These are phyloP conservation scores for Scrobipalpa costella DNA, from an alignment of 2,888 invertebrate species.

Conservation along the genomic window DNA sequence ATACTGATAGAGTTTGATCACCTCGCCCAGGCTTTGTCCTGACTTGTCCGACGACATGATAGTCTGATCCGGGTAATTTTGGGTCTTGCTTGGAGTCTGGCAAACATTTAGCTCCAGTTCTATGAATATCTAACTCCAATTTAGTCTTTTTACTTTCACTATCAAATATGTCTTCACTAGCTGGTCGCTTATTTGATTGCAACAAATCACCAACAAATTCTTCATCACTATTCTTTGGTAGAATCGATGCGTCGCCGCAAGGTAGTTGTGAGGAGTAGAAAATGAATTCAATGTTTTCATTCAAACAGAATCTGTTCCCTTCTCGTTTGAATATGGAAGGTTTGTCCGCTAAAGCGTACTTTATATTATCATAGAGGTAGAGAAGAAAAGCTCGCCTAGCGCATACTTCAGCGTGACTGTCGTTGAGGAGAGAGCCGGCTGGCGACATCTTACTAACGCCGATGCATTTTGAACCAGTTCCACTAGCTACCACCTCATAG, in stretches of 20 bases:
- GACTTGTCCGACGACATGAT: conserved; percentile 86
- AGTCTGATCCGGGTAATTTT: conserved; percentile 77
- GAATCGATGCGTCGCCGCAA: conserved; percentile 96
- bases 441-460: conserved; percentile 85
- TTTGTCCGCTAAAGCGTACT: conserved; percentile 53
- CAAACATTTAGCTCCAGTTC: conserved; percentile 96
- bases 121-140: conserved; percentile 68
- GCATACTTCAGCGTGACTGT: conserved; percentile 95
- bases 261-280: conserved; percentile 94
- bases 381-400: conserved; percentile 90
- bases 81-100: conserved; percentile 79
- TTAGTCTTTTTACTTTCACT: conserved; percentile 45
- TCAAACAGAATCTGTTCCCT: conserved; percentile 71
- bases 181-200: conserved; percentile 35
- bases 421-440: conserved; percentile 88
- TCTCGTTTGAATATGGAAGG: conserved; percentile 56
- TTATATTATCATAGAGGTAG: conserved; percentile 86
- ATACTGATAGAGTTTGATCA: conserved; percentile 92
- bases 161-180: conserved; percentile 43
- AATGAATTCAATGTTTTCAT: conserved; percentile 84
- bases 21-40: conserved; percentile 96
- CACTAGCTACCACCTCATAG: conserved; percentile 87
- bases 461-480: conserved; percentile 96
- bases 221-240: conserved; percentile 76
- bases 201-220: conserved; percentile 53